These are phyloP conservation scores for Centrocercus urophasianus DNA, from an alignment of 2,113 vertebrate species.

Conservation along the genomic window DNA sequence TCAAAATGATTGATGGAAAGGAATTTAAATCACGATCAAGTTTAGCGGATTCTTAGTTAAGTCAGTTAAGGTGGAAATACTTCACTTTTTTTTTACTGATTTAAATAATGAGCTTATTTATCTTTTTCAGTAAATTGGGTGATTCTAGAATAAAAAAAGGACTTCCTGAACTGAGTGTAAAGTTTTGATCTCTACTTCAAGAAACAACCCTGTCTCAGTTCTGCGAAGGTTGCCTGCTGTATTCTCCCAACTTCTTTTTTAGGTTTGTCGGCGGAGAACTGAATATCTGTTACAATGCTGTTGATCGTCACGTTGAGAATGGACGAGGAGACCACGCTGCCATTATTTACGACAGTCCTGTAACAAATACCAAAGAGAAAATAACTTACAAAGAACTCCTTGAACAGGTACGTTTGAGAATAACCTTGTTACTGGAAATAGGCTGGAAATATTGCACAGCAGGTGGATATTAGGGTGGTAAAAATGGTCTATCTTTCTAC, in stretches of 20 bases:
- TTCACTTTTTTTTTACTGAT: not conserved
- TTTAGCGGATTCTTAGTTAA: not conserved
- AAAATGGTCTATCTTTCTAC: not conserved
- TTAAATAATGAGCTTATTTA: not conserved
- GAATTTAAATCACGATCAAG: not conserved
- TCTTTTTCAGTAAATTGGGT: not conserved
- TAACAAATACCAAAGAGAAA: constrained; percentile 86
- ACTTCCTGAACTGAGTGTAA: not conserved
- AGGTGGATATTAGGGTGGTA: not conserved
- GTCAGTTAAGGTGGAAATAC: not conserved
- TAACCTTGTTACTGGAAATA: not conserved
- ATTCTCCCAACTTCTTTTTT: constrained; percentile 38
- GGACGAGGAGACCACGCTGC: constrained; percentile 89
- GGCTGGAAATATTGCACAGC: not conserved
- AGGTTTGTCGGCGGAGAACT: constrained; percentile 95
- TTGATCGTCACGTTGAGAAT: constrained; percentile 91
- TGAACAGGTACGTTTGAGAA: constrained; percentile 84
- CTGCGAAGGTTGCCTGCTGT: not conserved
- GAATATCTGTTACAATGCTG: constrained; percentile 94
- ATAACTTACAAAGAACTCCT: constrained; percentile 89
- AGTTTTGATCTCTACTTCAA: not conserved
- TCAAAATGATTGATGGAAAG: not conserved
- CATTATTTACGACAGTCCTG: constrained; percentile 94
- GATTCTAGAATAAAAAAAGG: not conserved
- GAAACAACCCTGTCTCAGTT: not conserved